These are phyloP conservation scores for Gallinago stenura DNA, from an alignment of 2,797 vertebrate species.

Conservation along the genomic window DNA sequence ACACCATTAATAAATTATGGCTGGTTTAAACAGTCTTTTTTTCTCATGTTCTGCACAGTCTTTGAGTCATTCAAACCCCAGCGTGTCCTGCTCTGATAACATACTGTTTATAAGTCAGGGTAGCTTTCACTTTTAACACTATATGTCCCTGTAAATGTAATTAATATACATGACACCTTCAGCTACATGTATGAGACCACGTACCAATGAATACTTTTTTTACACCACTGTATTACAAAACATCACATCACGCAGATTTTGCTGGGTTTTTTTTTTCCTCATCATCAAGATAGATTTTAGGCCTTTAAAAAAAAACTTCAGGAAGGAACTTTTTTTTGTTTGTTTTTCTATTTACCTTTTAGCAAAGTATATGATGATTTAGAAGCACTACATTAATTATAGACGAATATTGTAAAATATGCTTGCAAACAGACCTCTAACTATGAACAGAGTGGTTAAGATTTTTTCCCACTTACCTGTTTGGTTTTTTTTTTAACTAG, in stretches of 20 bases:
- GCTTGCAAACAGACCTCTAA: slow-evolving; percentile 22
- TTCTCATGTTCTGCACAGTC: neutral
- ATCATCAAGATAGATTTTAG: neutral
- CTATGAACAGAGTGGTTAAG: slow-evolving; percentile 33
- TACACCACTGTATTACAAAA: neutral
- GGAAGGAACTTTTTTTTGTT: neutral
- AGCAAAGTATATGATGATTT: slow-evolving; percentile 1
- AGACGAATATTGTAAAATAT: slow-evolving; percentile 37
- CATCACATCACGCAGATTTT: neutral
- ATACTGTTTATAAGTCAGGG: neutral
- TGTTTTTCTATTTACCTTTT: slow-evolving; percentile 1
- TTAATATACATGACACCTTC: neutral
- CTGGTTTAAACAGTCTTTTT: neutral
- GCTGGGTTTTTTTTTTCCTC: neutral
- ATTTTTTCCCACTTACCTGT: neutral
- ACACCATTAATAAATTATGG: neutral
- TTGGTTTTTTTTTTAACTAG: neutral
- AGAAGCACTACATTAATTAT: slow-evolving; percentile 55
- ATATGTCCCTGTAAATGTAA: neutral
- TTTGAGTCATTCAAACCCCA: neutral
- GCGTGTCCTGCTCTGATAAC: neutral
- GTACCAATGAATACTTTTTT: neutral
- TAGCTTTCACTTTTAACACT: neutral
- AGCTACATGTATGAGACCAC: neutral
- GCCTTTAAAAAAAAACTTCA: neutral